Evolutionary conservation across 2,888 invertebrate genomes (phyloP).

Genomic region (Notodonta dromedarius): DNA sequence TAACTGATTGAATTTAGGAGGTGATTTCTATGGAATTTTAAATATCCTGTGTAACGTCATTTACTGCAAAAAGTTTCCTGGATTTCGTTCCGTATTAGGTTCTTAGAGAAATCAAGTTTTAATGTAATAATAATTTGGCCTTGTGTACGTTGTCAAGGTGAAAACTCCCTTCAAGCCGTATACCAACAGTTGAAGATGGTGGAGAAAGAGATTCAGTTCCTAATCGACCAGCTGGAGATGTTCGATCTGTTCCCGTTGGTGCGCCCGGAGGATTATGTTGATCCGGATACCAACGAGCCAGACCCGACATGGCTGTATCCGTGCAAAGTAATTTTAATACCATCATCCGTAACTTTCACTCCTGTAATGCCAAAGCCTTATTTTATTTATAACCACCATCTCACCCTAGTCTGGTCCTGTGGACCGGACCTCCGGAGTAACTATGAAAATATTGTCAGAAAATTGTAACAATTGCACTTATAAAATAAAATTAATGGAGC

Average conservation of each 20-base stretch:
- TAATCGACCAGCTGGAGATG: conserved; percentile 81
- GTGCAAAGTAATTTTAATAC: conserved; percentile 69
- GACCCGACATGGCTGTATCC: conserved; percentile 73
- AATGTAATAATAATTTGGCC: background rate
- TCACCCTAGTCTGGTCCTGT: too few relatives aligned
- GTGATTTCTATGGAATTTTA: too few relatives aligned
- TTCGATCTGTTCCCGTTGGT: conserved; percentile 84
- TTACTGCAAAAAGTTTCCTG: background rate
- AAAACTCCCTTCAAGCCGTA: conserved; percentile 86
- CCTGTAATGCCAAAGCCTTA: too few relatives aligned
- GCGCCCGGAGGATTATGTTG: conserved; percentile 59
- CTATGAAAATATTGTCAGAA: too few relatives aligned
- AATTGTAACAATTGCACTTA: too few relatives aligned
- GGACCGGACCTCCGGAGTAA: too few relatives aligned
- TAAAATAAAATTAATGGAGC: too few relatives aligned
- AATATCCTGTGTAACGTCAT: background rate
- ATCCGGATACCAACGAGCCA: conserved; percentile 59
- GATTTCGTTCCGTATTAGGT: too few relatives aligned
- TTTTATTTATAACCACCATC: too few relatives aligned
- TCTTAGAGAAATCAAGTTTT: too few relatives aligned
- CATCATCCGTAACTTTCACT: too few relatives aligned
- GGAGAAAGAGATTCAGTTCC: conserved; percentile 84
- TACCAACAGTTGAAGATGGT: conserved; percentile 88
- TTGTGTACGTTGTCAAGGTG: conserved; percentile 49
- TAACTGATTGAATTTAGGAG: too few relatives aligned